Conservation (phyloP, 2,888 invertebrate species). For the Drosophila ustulata region DNA sequence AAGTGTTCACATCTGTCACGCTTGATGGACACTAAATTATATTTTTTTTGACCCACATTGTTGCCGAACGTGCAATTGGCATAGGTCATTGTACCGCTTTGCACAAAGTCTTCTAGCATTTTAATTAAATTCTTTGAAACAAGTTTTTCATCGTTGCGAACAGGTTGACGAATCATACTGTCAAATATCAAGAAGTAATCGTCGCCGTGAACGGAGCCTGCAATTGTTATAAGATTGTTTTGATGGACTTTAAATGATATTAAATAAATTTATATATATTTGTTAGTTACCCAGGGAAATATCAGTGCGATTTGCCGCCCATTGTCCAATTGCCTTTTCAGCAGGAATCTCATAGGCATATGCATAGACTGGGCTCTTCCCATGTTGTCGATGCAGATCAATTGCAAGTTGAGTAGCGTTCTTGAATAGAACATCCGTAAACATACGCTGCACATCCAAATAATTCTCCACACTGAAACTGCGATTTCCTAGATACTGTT, state of each 20-base stretch:
- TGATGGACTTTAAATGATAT: no score
- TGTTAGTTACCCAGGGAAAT: constrained; percentile 85
- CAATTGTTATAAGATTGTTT: not conserved
- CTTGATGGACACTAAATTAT: constrained; percentile 61
- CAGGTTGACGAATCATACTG: constrained; percentile 6
- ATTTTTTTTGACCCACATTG: constrained; percentile 51
- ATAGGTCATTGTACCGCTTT: constrained; percentile 46
- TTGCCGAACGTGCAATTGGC: constrained; percentile 68
- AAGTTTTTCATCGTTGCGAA: constrained; percentile 51
- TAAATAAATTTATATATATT: not conserved
- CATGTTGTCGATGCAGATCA: constrained; percentile 65
- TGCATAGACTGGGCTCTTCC: constrained; percentile 70
- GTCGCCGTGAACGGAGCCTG: constrained; percentile 78
- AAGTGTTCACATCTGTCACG: constrained; percentile 52
- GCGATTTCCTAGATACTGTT: constrained; percentile 11
- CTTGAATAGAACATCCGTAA: constrained; percentile 89
- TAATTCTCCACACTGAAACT: constrained; percentile 85
- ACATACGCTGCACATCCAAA: constrained; percentile 85
- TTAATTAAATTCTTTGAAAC: constrained; percentile 65
- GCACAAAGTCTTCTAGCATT: constrained; percentile 74
- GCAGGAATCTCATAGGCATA: constrained; percentile 86
- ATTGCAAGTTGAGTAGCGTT: constrained; percentile 87
- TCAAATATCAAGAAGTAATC: constrained; percentile 74
- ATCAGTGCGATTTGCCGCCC: constrained; percentile 84
- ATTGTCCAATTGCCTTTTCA: constrained; percentile 15